Conservation (phyloP, 2,888 invertebrate species). For the Imbricaverruca yamaguchii region DNA sequence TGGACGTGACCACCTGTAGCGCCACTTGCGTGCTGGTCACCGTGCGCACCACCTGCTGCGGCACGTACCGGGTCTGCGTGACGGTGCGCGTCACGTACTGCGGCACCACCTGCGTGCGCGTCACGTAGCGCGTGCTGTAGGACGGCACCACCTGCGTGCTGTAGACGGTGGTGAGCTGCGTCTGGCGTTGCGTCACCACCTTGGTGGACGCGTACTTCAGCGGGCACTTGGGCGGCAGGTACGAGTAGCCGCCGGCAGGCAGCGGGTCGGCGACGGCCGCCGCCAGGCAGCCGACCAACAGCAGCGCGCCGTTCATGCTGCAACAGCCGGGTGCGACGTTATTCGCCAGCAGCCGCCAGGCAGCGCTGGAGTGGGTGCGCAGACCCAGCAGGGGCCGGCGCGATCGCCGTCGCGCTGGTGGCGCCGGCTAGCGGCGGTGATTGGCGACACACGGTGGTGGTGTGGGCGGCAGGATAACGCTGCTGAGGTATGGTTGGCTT, state of each 20-base stretch:
- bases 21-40: background rate
- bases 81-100: background rate
- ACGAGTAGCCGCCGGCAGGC: background rate
- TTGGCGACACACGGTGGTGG: no score
- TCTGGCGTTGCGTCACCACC: background rate
- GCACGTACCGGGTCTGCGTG: background rate
- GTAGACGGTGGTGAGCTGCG: background rate
- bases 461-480: no score
- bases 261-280: background rate
- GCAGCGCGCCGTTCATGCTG: background rate
- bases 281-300: background rate
- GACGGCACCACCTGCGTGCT: background rate
- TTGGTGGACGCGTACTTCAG: background rate
- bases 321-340: background rate
- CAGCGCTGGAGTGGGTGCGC: no score
- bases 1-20: background rate
- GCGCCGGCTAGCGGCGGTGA: no score
- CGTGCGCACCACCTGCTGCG: background rate
- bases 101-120: slow-evolving; percentile 11
- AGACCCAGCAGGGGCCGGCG: no score
- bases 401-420: no score
- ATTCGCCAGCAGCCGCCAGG: no score
- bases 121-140: background rate
- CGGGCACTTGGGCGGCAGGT: background rate
- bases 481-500: no score